Evolutionary conservation across 2,888 invertebrate genomes (phyloP), one percentile per base, ranked within the genome.

Genomic region (Drosophila sordidula): DNA sequence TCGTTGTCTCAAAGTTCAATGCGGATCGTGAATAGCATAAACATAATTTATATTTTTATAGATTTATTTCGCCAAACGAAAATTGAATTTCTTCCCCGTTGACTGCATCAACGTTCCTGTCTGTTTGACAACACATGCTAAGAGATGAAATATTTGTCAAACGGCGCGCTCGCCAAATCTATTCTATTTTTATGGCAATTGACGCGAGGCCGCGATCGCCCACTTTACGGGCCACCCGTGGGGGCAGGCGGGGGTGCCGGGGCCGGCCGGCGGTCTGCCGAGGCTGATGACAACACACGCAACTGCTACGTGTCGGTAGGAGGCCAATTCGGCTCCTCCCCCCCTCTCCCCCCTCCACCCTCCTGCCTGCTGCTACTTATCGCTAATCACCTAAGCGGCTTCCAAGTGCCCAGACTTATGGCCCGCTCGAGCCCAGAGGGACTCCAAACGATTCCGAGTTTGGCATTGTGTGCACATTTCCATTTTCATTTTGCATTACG

Each of bases 161-260:
- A 57, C 52, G 62, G 32, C 50, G 59, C 70, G 70, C 50, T 66
- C 78, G 72, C 75, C 47, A 75, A 81, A 70, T 72, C 50, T 52
- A 62, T 72, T 83, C 88, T 83, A 83, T 87, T 87, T 87, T 66
- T 79, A 70, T 74, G 69, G 49, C 79, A 87, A 87, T 87, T 83
- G 74, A 68, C 63, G 67, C 74, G 86, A 83, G 86, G 82, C 70
- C 79, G 52, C 70, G 63, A 63, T 71, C 79, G 85, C 69, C 77
- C 70, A 81, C 79, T 67, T 73, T 72, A 70, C 81, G 68, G 69
- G 57, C 32, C 26, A 26, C 38, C 18, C 32, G n/a, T 6, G 18
- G 5, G 5, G 6, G 11, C 6, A 1, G 45, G 6, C 12, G 41
- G 25, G 16, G 9, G 3, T 11, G 50, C 2, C 1, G 16, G 50